phyloP scores from a whole-genome alignment of 2,797 vertebrate species.

The Gymnothorax reevesii region DNA sequence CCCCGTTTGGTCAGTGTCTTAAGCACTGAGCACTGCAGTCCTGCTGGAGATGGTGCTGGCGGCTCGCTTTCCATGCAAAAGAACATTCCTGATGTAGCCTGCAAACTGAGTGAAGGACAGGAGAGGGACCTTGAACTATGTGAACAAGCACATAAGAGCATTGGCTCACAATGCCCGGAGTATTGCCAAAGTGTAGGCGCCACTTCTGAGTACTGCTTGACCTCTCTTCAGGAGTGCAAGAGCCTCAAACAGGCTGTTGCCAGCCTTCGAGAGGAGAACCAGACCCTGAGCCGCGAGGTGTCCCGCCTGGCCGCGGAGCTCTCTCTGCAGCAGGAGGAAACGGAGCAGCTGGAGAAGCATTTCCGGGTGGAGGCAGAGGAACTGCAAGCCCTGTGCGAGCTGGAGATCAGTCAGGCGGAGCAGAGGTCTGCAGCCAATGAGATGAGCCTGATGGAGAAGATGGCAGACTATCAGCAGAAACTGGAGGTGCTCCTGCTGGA shows the following conservation, averaged over 20 bases:
- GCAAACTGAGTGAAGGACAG: slow-evolving; percentile 78
- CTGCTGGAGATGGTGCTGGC: slow-evolving; percentile 65
- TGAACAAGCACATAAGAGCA: slow-evolving; percentile 74
- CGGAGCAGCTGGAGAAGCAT: slow-evolving; percentile 70
- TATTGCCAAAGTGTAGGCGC: slow-evolving; percentile 71
- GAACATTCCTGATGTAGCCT: slow-evolving; percentile 85
- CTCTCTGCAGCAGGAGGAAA: slow-evolving; percentile 66
- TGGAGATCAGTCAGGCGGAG: slow-evolving; percentile 74
- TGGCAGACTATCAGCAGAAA: slow-evolving; percentile 72
- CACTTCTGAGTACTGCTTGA: slow-evolving; percentile 81
- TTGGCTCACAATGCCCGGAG: slow-evolving; percentile 76
- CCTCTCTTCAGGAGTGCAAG: slow-evolving; percentile 74
- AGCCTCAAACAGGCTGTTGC: slow-evolving; percentile 75
- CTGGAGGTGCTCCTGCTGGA: slow-evolving; percentile 76
- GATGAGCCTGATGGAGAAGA: slow-evolving; percentile 75
- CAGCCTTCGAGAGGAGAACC: slow-evolving; percentile 80
- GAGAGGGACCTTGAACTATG: slow-evolving; percentile 78
- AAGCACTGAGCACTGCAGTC: slow-evolving; percentile 52
- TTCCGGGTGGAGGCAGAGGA: slow-evolving; percentile 74
- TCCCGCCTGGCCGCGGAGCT: slow-evolving; percentile 72
- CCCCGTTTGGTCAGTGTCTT: slow-evolving; percentile 76
- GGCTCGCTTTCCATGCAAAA: slow-evolving; percentile 84
- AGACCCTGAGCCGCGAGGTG: slow-evolving; percentile 77
- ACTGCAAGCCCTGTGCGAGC: slow-evolving; percentile 71
- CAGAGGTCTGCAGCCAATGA: slow-evolving; percentile 74